Conservation (phyloP, 2,113 vertebrate species). For the Myodes glareolus region DNA sequence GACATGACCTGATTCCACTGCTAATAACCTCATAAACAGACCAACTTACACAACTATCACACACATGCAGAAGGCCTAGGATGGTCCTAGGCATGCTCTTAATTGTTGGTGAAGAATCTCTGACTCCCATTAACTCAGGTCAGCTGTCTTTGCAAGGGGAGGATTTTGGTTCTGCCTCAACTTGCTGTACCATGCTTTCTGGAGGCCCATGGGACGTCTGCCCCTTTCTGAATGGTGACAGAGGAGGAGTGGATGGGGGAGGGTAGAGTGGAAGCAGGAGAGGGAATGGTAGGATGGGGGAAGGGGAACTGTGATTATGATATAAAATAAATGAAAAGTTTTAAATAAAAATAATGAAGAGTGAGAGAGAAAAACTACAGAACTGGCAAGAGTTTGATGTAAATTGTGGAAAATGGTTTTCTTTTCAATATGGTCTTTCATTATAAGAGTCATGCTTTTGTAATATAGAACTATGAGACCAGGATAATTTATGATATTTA, state of each 20-base stretch:
- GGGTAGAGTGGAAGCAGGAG: neutral
- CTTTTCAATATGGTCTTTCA: neutral
- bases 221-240: neutral
- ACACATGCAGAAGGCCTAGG: neutral
- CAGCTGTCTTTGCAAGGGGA: neutral
- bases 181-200: neutral
- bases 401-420: neutral
- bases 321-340: neutral
- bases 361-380: neutral
- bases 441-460: neutral
- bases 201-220: neutral
- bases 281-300: neutral
- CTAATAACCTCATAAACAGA: neutral
- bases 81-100: neutral
- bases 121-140: neutral
- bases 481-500: neutral
- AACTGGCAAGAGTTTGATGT: neutral
- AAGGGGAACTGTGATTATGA: neutral
- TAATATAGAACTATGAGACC: neutral
- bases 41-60: neutral
- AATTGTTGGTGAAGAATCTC: neutral
- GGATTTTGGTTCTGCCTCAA: neutral
- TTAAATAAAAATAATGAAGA: neutral
- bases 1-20: neutral
- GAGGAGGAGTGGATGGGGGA: neutral